These are phyloP conservation scores for Drosophila kepulauana DNA, from an alignment of 1,140 invertebrate species.

Conservation along the genomic window DNA sequence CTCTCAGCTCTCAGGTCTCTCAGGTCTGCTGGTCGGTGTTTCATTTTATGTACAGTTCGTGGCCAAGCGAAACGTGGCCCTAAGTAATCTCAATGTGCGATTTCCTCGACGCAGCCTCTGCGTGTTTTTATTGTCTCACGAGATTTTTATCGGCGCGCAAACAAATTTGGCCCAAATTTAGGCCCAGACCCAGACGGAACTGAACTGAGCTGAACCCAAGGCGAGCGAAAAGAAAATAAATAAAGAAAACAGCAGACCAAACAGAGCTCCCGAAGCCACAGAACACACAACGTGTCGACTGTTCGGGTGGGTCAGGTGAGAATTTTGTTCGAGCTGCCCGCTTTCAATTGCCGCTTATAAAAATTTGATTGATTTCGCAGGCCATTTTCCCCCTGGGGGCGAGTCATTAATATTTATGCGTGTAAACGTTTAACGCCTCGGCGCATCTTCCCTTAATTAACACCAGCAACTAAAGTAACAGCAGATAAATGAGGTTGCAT, in stretches of 20 bases:
- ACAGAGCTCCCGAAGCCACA: slow-evolving; percentile 5
- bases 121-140: slow-evolving; percentile 59
- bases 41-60: slow-evolving; percentile 42
- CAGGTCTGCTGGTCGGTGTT: slow-evolving; percentile 39
- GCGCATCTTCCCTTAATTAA: slow-evolving; percentile 35
- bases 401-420: slow-evolving; percentile 63
- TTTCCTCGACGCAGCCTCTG: slow-evolving; percentile 35
- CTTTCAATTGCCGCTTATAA: slow-evolving; percentile 52
- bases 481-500: not conserved
- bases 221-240: slow-evolving; percentile 7
- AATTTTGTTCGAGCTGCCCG: slow-evolving; percentile 28
- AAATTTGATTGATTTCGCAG: slow-evolving; percentile 56
- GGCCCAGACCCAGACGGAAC: slow-evolving; percentile 23
- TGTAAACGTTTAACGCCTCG: slow-evolving; percentile 60
- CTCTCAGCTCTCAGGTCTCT: slow-evolving; percentile 51
- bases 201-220: slow-evolving; percentile 1
- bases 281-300: not conserved
- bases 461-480: slow-evolving; percentile 6
- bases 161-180: slow-evolving; percentile 53
- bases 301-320: slow-evolving; percentile 20
- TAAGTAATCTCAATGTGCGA: slow-evolving; percentile 54
- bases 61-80: slow-evolving; percentile 30
- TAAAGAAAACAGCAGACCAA: slow-evolving; percentile 15
- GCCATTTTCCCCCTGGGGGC: slow-evolving; percentile 8
- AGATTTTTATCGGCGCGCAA: slow-evolving; percentile 60